These are phyloP conservation scores for Apotomis betuletana DNA, from an alignment of 2,888 invertebrate genomes.

Conservation along the genomic window DNA sequence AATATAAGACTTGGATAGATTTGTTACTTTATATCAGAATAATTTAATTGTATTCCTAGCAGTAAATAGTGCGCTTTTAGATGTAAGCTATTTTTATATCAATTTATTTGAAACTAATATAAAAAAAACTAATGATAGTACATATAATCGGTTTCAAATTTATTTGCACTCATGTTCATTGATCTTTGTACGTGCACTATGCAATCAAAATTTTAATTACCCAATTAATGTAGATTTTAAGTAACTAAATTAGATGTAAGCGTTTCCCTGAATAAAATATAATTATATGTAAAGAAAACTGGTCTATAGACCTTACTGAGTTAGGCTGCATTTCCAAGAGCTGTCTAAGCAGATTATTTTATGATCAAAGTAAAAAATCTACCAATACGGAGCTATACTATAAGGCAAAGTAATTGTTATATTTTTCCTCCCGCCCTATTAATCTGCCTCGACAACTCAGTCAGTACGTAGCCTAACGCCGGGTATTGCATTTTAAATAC, in stretches of 20 bases:
- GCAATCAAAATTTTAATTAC: neutral
- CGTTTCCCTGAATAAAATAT: conserved; percentile 12
- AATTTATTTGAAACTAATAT: conserved; percentile 76
- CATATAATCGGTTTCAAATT: conserved; percentile 11
- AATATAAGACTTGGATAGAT: conserved; percentile 75
- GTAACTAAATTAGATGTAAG: conserved; percentile 23
- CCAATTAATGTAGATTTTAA: conserved; percentile 9
- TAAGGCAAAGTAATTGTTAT: too few relatives aligned
- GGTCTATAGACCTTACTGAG: neutral
- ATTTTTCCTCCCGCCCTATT: too few relatives aligned
- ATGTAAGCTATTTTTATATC: conserved; percentile 78
- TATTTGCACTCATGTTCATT: conserved; percentile 9
- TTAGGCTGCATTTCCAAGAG: neutral
- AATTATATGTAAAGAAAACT: neutral
- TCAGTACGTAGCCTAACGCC: neutral
- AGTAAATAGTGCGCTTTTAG: conserved; percentile 57
- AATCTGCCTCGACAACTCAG: too few relatives aligned
- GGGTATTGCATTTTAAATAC: neutral
- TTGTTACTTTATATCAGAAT: conserved; percentile 72
- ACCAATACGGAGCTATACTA: neutral
- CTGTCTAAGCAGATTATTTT: neutral
- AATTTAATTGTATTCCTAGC: conserved; percentile 63
- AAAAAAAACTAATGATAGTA: conserved; percentile 58
- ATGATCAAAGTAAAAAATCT: neutral
- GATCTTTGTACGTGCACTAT: neutral